Evolutionary conservation across 92 coral and sea anemone species (phyloP).

Genomic region (Parazoanthus swiftii): DNA sequence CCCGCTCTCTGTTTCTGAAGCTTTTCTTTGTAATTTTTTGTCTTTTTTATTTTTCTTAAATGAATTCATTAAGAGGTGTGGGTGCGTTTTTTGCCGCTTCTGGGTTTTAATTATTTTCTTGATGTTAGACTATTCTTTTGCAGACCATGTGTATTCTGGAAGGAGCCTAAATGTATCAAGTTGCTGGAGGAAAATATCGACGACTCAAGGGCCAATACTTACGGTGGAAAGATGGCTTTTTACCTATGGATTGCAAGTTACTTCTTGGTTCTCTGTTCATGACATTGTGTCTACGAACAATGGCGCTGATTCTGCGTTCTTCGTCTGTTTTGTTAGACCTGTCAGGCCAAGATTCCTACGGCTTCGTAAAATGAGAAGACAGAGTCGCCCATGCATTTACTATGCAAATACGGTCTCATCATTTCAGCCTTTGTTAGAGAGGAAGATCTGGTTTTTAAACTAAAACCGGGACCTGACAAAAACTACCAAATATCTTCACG

Average conservation of each 20-base stretch:
- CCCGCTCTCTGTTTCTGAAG: too few relatives aligned
- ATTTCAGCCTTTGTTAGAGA: constrained; percentile 39
- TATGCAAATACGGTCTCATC: constrained; percentile 41
- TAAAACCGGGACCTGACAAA: constrained; percentile 38
- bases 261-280: constrained; percentile 11
- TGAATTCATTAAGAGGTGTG: constrained; percentile 9
- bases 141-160: constrained; percentile 46
- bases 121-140: constrained; percentile 40
- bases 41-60: constrained; percentile 12
- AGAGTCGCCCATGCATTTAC: constrained; percentile 43
- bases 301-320: constrained; percentile 43
- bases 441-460: constrained; percentile 36
- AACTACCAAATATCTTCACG: constrained; percentile 27
- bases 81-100: constrained; percentile 40
- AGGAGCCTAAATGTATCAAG: constrained; percentile 53
- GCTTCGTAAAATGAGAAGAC: constrained; percentile 40
- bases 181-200: constrained; percentile 42
- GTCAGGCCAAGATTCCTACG: constrained; percentile 36
- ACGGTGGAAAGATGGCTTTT: constrained; percentile 43
- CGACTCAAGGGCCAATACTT: constrained; percentile 40
- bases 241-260: constrained; percentile 37
- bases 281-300: constrained; percentile 7
- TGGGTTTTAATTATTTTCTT: constrained; percentile 42
- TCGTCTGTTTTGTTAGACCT: constrained; percentile 42
- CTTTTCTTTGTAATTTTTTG: constrained; percentile 1